Evolutionary conservation across 2,888 invertebrate species (phyloP).

Genomic region (Ochlodes sylvanus): DNA sequence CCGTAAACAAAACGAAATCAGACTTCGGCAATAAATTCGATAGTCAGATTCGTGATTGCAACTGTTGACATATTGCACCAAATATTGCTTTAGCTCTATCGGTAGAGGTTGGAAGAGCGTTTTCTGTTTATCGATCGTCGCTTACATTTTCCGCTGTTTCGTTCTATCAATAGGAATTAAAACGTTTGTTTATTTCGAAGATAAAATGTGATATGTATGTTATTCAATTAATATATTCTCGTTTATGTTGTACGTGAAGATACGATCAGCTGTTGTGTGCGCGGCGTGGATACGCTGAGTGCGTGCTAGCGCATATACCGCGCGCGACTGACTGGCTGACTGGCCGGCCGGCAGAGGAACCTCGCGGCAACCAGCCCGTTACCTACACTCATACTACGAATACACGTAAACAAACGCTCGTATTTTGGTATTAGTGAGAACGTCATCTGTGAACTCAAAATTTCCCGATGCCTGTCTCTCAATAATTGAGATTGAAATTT

Average conservation of each 20-base stretch:
- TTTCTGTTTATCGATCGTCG: constrained; percentile 44
- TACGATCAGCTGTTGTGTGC: constrained; percentile 72
- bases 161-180: not conserved
- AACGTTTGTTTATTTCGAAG: not conserved
- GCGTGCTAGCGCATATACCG: constrained; percentile 67
- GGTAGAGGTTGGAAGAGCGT: constrained; percentile 39
- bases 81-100: constrained; percentile 57
- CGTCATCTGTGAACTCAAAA: constrained; percentile 40
- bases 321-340: constrained; percentile 72
- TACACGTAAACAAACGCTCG: constrained; percentile 77
- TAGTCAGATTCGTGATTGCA: constrained; percentile 58
- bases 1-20: constrained; percentile 40
- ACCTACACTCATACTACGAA: constrained; percentile 76
- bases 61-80: constrained; percentile 68
- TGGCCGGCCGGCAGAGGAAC: constrained; percentile 46
- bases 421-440: constrained; percentile 41
- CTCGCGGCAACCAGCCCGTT: constrained; percentile 68
- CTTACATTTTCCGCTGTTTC: constrained; percentile 41
- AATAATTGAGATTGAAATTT: not conserved
- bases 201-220: constrained; percentile 8
- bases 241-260: constrained; percentile 56
- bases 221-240: constrained; percentile 55
- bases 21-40: constrained; percentile 34
- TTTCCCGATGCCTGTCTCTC: constrained; percentile 2
- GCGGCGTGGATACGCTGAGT: constrained; percentile 52